A percentile compares a stretch with the other conserved stretches of the same genome.
Conservation (phyloP, 2,113 vertebrate species). For the Lipophrys pholis region DNA sequence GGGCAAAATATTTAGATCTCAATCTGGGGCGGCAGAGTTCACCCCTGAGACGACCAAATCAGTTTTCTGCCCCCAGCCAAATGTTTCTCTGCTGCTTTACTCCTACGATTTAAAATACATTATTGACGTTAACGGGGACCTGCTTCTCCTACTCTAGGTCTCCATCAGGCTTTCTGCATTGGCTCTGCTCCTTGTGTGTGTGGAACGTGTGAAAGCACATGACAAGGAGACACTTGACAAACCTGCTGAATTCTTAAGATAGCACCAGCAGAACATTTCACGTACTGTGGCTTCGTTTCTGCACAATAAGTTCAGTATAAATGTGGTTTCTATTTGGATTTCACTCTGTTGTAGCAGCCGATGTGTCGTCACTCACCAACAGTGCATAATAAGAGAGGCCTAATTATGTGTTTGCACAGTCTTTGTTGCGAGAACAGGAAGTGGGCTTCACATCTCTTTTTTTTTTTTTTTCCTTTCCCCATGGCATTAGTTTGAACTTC, state of each 20-base stretch:
- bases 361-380: neutral
- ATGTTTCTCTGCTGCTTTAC: neutral
- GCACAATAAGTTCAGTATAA: neutral
- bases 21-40: neutral
- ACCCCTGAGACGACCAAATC: neutral
- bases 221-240: slow-evolving; percentile 20
- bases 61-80: too few species aligned
- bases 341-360: neutral
- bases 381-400: neutral
- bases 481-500: neutral
- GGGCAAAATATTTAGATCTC: slow-evolving; percentile 23
- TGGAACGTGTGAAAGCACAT: slow-evolving; percentile 23
- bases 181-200: slow-evolving; percentile 2
- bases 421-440: slow-evolving; percentile 29
- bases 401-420: slow-evolving; percentile 16
- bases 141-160: too few species aligned
- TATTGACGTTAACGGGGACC: too few species aligned
- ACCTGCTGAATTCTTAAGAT: slow-evolving; percentile 49
- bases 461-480: too few species aligned
- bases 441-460: slow-evolving; percentile 27
- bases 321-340: neutral
- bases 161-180: too few species aligned
- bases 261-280: neutral
- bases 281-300: neutral
- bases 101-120: neutral